Percentiles rank a stretch among this genome's conserved stretches.
phyloP scores from a whole-genome alignment of 2,888 invertebrate genomes.

The Megaustenia siamemsis region DNA sequence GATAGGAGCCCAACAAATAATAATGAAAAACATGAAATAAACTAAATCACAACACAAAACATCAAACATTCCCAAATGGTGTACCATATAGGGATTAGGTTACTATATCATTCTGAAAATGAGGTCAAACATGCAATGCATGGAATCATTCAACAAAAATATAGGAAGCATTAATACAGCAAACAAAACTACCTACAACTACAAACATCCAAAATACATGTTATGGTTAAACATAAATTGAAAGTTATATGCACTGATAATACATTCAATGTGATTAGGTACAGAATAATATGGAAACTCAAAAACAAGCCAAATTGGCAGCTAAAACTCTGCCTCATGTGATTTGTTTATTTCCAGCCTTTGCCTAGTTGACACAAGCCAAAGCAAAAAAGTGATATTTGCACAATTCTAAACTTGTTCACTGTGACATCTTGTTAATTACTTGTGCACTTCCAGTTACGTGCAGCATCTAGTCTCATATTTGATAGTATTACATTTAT shows the following conservation, averaged over 20 bases:
- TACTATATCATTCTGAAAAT: conserved; percentile 25
- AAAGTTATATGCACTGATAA: background rate
- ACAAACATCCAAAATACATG: conserved; percentile 10
- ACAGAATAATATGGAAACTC: background rate
- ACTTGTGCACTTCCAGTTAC: too few species aligned
- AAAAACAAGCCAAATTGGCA: background rate
- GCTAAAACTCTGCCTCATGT: background rate
- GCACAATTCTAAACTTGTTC: too few species aligned
- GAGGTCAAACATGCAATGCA: conserved; percentile 40
- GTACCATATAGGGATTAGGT: conserved; percentile 1
- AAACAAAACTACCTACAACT: conserved; percentile 2
- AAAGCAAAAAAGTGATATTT: background rate
- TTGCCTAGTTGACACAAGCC: background rate
- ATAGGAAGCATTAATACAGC: conserved; percentile 22
- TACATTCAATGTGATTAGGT: background rate
- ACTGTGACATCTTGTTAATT: too few species aligned
- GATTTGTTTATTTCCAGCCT: background rate
- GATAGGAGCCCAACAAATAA: background rate
- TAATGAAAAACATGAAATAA: background rate
- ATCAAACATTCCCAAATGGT: conserved; percentile 25
- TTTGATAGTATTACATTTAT: too few species aligned
- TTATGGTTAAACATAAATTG: background rate
- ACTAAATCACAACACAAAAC: conserved; percentile 22
- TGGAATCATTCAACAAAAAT: conserved; percentile 26
- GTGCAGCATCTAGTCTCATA: too few species aligned